Percentiles rank a stretch among this genome's conserved stretches.
Conservation (phyloP, 1,140 invertebrate genomes). For the Eubasilissa regina region DNA sequence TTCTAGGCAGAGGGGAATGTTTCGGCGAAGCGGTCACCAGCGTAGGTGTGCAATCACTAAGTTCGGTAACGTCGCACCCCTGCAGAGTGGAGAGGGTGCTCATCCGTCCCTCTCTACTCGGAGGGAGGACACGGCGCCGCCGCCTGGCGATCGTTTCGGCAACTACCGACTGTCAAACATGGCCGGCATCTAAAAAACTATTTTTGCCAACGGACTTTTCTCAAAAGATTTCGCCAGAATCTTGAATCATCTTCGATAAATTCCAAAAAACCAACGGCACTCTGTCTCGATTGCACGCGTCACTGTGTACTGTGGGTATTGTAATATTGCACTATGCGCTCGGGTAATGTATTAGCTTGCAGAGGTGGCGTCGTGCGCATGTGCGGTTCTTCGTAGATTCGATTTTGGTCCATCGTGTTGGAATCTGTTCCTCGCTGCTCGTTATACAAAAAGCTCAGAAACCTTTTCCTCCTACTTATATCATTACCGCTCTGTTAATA, state of each 20-base stretch:
- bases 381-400: constrained; percentile 70
- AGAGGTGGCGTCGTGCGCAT: constrained; percentile 65
- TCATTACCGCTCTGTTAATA: too few relatives aligned
- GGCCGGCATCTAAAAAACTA: constrained; percentile 25
- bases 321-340: not conserved
- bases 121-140: constrained; percentile 30
- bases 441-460: constrained; percentile 9
- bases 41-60: constrained; percentile 59
- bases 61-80: constrained; percentile 65
- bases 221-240: not conserved
- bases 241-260: not conserved
- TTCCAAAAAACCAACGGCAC: not conserved
- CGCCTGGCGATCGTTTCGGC: constrained; percentile 20
- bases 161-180: constrained; percentile 49
- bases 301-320: not conserved
- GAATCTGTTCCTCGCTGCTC: constrained; percentile 64
- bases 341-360: constrained; percentile 5
- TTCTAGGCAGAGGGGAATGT: not conserved
- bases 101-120: constrained; percentile 45
- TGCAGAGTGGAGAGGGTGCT: constrained; percentile 59
- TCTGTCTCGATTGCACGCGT: not conserved
- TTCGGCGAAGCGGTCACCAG: constrained; percentile 30
- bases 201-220: not conserved
- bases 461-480: not conserved
- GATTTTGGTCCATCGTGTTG: constrained; percentile 74